Percentiles rank a stretch among this genome's conserved stretches.
These are phyloP conservation scores for Halcyon senegalensis DNA, from an alignment of 2,113 vertebrate genomes.

Conservation along the genomic window DNA sequence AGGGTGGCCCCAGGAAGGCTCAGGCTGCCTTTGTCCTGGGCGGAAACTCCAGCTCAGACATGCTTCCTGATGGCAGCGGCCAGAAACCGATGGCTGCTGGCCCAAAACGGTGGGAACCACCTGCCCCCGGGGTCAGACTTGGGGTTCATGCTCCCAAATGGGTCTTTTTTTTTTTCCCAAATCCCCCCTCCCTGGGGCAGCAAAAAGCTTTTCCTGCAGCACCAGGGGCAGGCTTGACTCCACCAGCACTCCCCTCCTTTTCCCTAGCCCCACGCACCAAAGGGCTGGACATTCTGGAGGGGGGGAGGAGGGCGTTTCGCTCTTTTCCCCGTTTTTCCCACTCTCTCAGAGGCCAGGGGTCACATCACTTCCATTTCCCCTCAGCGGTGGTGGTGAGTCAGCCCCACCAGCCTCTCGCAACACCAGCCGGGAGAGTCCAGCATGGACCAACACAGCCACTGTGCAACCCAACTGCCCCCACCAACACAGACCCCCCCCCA, in stretches of 20 bases:
- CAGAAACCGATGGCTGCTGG: fast-evolving
- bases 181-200: neutral
- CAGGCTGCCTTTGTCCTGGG: fast-evolving
- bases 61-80: fast-evolving
- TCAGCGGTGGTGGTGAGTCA: neutral
- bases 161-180: neutral
- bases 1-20: neutral
- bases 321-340: neutral
- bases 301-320: neutral
- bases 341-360: neutral
- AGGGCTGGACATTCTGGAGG: neutral
- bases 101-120: fast-evolving
- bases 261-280: neutral
- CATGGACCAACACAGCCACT: fast-evolving
- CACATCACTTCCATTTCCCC: neutral
- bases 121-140: fast-evolving
- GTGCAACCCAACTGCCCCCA: neutral
- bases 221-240: neutral
- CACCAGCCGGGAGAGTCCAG: neutral
- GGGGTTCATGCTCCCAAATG: neutral
- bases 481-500: neutral
- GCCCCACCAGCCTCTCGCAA: fast-evolving
- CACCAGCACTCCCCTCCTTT: neutral
- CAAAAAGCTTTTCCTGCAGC: neutral
- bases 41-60: fast-evolving